Evolutionary conservation across 2,888 invertebrate genomes (phyloP).

Genomic region (Priocnemis perturbator): DNA sequence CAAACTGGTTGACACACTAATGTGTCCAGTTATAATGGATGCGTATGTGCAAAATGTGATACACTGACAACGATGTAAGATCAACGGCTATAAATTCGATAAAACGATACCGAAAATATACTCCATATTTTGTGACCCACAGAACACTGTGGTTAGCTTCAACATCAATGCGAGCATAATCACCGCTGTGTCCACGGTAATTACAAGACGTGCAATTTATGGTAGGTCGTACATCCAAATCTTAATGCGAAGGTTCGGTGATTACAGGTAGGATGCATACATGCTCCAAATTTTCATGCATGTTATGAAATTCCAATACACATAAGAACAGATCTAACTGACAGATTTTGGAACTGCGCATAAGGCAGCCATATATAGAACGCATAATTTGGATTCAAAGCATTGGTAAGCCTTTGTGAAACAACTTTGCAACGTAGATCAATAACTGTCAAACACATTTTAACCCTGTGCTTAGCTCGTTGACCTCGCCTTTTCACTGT

Average conservation of each 20-base stretch:
- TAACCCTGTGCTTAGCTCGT: neutral
- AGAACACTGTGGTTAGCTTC: neutral
- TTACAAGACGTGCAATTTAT: neutral
- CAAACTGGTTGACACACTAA: too few relatives aligned
- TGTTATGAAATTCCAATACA: too few relatives aligned
- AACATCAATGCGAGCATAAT: neutral
- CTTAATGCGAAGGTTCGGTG: neutral
- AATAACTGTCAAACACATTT: neutral
- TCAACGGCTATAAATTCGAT: constrained; percentile 13
- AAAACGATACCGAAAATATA: neutral
- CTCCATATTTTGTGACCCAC: neutral
- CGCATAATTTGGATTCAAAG: too few relatives aligned
- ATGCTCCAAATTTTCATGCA: too few relatives aligned
- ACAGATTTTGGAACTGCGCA: too few relatives aligned
- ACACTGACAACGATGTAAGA: too few relatives aligned
- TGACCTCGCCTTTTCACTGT: neutral
- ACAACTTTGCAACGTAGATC: neutral
- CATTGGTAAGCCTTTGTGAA: neutral
- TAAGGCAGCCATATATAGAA: too few relatives aligned
- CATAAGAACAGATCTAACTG: too few relatives aligned
- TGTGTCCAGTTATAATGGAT: neutral
- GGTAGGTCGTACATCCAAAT: too few relatives aligned
- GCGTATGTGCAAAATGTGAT: too few relatives aligned
- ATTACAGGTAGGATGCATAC: neutral
- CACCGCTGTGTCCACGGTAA: neutral